Evolutionary conservation across 2,888 invertebrate species (phyloP), one percentile per base, ranked within the genome.

Genomic region (Philhelius pedissequus): DNA sequence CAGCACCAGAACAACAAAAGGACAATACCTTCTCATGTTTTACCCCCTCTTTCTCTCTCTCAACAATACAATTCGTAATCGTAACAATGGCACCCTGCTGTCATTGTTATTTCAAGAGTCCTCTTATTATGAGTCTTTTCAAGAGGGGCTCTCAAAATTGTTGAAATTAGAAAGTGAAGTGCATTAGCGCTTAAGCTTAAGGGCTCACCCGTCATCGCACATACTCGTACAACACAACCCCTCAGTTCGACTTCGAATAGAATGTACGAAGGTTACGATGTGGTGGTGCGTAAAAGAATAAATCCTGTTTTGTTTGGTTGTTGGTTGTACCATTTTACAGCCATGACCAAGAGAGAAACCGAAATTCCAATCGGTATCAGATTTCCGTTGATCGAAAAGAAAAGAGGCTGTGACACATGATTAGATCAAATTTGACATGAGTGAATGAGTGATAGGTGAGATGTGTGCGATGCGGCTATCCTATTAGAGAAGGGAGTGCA

Each of bases 391-490:
- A 66, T 64, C 56, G 15, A 1, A 43, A 35, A 30, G 25, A 73
- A 38, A 76, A 68, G 74, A 58, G 79, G 83, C 83, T 76, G 84
- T 80, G 84, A 84, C 84, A 84, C 56, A 76, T 84, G 84, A 84
- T 84, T 84, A 84, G 84, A 84, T 84, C 84, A 84, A 84, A 84
- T 80, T 71, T 80, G 80, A 84, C 84, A 52, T 79, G 84, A 79
- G 45, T 56, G 66, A 64, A 35, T 71, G 75, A 75, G 80, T 84
- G 83, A 84, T 79, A 71, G 75, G 75, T 80, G 80, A 68, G 70
- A 70, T 74, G 64, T 27, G 0, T 43, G n/a, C n/a, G 77, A 69
- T 56, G 58, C 52, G 56, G 32, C 35, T 32, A n/a, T n/a, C n/a
- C n/a, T n/a, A n/a, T n/a, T 20, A 5, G 54, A 6, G 52, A 40